phyloP scores from a whole-genome alignment of 2,113 vertebrate genomes.

The Leptodactylus fuscus region DNA sequence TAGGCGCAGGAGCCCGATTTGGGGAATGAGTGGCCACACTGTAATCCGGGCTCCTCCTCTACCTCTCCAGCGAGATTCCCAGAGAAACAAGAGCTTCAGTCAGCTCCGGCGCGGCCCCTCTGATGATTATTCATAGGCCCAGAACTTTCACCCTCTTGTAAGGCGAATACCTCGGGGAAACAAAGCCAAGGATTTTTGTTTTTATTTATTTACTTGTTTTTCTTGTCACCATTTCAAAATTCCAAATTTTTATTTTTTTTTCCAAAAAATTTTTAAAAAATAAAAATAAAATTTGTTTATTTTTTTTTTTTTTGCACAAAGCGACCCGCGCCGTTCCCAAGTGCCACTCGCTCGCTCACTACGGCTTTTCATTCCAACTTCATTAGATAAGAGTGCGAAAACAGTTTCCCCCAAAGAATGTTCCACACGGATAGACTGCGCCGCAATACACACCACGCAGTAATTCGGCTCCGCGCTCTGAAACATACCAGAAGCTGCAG shows the following conservation, averaged over 20 bases:
- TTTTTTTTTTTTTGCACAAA: conserved; percentile 15
- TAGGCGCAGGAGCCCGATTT: not conserved
- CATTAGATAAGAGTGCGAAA: conserved; percentile 55
- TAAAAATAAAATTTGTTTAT: not conserved
- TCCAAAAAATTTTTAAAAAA: too few relatives aligned
- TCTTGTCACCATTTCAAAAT: conserved; percentile 40
- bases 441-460: not conserved
- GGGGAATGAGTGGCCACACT: conserved; percentile 42
- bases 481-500: conserved; percentile 55
- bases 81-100: conserved; percentile 55
- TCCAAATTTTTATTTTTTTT: not conserved
- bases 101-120: conserved; percentile 33
- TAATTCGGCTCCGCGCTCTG: conserved; percentile 42
- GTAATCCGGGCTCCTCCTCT: conserved; percentile 52
- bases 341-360: conserved; percentile 34
- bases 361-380: conserved; percentile 36
- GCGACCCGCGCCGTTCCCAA: conserved; percentile 19
- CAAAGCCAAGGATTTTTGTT: conserved; percentile 56
- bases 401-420: conserved; percentile 47
- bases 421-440: conserved; percentile 36
- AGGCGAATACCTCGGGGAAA: conserved; percentile 40
- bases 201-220: conserved; percentile 52
- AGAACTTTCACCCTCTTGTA: conserved; percentile 48
- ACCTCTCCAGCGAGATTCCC: conserved; percentile 42
- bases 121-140: conserved; percentile 56